These are phyloP conservation scores for Pogoniulus pusillus DNA, from an alignment of 2,797 vertebrate genomes.

Conservation along the genomic window DNA sequence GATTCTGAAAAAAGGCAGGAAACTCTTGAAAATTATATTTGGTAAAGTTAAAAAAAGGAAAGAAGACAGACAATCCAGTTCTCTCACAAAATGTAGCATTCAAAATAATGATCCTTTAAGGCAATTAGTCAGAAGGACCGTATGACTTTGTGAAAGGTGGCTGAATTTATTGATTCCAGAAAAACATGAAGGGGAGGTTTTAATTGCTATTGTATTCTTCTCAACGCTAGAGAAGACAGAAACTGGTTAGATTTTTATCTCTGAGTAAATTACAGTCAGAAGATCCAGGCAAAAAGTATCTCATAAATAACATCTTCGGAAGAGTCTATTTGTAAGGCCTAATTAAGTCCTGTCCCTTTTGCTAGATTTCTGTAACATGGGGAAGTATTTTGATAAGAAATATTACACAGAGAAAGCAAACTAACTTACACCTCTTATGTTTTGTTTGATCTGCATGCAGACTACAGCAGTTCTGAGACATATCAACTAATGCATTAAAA, in stretches of 20 bases:
- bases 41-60: not conserved
- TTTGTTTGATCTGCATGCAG: too few species aligned
- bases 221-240: not conserved
- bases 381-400: too few species aligned
- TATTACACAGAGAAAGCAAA: too few species aligned
- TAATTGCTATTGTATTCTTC: not conserved
- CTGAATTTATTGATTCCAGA: not conserved
- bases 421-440: too few species aligned
- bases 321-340: not conserved
- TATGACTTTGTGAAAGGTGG: not conserved
- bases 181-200: not conserved
- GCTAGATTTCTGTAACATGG: too few species aligned
- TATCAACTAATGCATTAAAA: too few species aligned
- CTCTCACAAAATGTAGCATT: not conserved
- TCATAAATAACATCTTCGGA: not conserved
- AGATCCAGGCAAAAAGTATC: not conserved
- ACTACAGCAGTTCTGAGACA: too few species aligned
- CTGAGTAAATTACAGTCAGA: not conserved
- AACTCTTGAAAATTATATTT: not conserved
- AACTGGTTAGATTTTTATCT: not conserved
- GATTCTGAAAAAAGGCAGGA: not conserved
- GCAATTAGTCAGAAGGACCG: not conserved
- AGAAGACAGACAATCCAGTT: too few species aligned
- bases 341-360: too few species aligned
- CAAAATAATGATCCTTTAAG: not conserved